Base-by-base conservation (phyloP, 2,888 invertebrate genomes). In the Limnephilus lunatus region DNA sequence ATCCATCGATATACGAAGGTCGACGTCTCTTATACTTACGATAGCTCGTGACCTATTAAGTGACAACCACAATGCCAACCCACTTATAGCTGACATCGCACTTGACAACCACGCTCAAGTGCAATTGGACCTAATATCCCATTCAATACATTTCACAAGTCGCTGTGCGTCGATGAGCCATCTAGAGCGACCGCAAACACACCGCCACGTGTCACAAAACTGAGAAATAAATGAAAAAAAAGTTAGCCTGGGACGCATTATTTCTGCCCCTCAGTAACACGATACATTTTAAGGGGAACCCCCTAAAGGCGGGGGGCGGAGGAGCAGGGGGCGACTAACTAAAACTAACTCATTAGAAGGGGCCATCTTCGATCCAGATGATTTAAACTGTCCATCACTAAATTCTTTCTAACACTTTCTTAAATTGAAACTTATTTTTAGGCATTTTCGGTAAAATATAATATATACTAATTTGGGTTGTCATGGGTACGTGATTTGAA, bases 351-450 rank as follows among this genome's bases (percentile, higher is more conserved):
- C 87, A 68, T 68, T 87, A 87, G 68, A 68, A 68, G 32, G 87
- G 30, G 53, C 87, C 30, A 68, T 68, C 87, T 87, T 87, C 32
- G 87, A 87, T 87, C 53, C 87, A 87, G 87, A 87, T 87, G 87
- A 87, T 87, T 87, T 68, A 87, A 87, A 87, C 87, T 68, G 87
- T 53, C 87, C 68, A 68, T 87, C 87, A 87, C 53, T 15, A 14
- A 7, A 3, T 44, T 48, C 44, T 30, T 44, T n/a, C 68, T 68
- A 7, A 68, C 15, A 44, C 48, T 48, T 48, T 48, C 48, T 83
- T 25, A 83, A 83, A 35, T 32, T 7, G 25, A 2, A 68, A n/a
- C 25, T n/a, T 68, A 68, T 68, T 68, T 68, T 68, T 25, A n/a
- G 25, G 25, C 9, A n/a, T 5, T 68, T 68, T 19, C 7, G 68